Conservation (phyloP, 2,113 vertebrate genomes). For the Halcyon malimbica region DNA sequence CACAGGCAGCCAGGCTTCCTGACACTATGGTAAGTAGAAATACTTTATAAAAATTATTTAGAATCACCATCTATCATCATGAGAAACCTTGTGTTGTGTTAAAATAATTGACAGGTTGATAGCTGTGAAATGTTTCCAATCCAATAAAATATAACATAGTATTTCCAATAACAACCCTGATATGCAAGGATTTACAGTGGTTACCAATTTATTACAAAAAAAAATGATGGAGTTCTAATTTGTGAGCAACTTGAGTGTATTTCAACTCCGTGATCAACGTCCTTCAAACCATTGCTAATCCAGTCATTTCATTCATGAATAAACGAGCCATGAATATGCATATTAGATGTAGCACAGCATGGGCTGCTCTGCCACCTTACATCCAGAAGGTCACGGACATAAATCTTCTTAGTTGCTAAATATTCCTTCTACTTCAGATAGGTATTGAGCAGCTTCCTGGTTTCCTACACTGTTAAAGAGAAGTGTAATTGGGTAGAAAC, state of each 20-base stretch:
- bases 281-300: slow-evolving; percentile 56
- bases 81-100: slow-evolving; percentile 44
- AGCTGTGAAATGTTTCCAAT: slow-evolving; percentile 50
- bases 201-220: slow-evolving; percentile 28
- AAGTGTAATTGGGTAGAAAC: slow-evolving; percentile 29
- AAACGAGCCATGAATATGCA: slow-evolving; percentile 68
- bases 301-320: slow-evolving; percentile 30
- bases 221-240: slow-evolving; percentile 27
- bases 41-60: slow-evolving; percentile 68
- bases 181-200: background rate
- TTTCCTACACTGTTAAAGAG: background rate
- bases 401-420: slow-evolving; percentile 51
- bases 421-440: background rate
- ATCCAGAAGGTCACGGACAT: slow-evolving; percentile 48
- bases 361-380: slow-evolving; percentile 52
- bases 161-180: slow-evolving; percentile 49
- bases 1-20: slow-evolving; percentile 39
- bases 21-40: slow-evolving; percentile 53
- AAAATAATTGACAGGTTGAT: slow-evolving; percentile 66
- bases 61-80: slow-evolving; percentile 55
- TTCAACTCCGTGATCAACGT: background rate
- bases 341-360: slow-evolving; percentile 31
- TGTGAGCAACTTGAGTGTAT: background rate
- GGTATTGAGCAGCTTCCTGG: background rate
- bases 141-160: slow-evolving; percentile 39